Conservation (phyloP, 1,140 invertebrate genomes). For the Lepidurus arcticus region DNA sequence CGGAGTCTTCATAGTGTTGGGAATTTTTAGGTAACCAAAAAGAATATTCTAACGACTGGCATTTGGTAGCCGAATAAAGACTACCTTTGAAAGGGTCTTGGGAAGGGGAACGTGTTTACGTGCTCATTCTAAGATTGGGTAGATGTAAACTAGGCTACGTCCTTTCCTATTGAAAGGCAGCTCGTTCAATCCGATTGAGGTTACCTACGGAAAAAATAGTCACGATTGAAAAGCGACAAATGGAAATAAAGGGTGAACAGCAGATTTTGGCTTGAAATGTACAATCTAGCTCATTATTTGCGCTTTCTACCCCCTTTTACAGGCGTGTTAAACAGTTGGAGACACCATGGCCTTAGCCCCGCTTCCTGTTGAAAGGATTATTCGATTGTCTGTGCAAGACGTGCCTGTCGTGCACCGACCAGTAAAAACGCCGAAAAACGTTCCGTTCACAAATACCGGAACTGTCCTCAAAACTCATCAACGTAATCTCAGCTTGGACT, state of each 20-base stretch:
- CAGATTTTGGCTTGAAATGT: background rate
- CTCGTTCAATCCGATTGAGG: background rate
- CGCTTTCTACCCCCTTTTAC: background rate
- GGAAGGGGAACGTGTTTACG: background rate
- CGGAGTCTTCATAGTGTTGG: background rate
- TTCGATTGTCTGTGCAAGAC: constrained; percentile 4
- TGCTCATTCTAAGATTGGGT: background rate
- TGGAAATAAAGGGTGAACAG: too few relatives aligned
- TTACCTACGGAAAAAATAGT: background rate
- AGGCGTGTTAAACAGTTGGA: background rate
- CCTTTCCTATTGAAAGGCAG: background rate
- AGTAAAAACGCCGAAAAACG: constrained; percentile 27
- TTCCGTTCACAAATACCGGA: constrained; percentile 38
- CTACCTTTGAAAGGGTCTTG: background rate
- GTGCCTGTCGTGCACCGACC: background rate
- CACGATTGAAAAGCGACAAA: too few relatives aligned
- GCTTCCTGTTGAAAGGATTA: constrained; percentile 10
- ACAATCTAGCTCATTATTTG: background rate
- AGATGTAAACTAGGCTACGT: background rate
- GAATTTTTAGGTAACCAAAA: background rate
- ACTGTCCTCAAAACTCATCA: constrained; percentile 63
- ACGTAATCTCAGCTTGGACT: constrained; percentile 68
- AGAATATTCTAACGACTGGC: background rate
- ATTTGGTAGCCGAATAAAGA: background rate
- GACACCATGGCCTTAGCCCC: constrained; percentile 2